Conservation (phyloP, 2,113 vertebrate species). For the Podilymbus podiceps region DNA sequence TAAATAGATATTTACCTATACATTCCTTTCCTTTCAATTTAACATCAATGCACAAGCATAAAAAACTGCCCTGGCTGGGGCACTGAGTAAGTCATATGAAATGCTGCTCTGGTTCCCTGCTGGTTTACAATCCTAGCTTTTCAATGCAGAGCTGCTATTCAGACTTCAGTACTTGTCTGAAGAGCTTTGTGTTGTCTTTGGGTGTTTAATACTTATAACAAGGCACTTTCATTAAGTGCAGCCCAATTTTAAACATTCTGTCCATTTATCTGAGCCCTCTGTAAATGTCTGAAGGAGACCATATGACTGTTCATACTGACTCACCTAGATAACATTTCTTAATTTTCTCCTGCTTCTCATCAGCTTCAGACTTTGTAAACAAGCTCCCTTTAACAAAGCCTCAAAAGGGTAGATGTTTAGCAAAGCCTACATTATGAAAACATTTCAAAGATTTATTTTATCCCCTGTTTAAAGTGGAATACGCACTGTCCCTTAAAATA, state of each 20-base stretch:
- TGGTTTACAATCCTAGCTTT: constrained; percentile 5
- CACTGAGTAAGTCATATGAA: not conserved
- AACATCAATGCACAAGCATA: not conserved
- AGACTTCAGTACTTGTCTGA: constrained; percentile 26
- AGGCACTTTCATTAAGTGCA: constrained; percentile 19
- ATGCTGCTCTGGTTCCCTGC: constrained; percentile 2
- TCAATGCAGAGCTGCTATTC: constrained; percentile 30
- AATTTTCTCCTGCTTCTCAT: constrained; percentile 50
- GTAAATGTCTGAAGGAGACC: not conserved
- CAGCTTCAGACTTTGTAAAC: constrained; percentile 14
- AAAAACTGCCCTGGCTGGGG: not conserved
- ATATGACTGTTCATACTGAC: not conserved
- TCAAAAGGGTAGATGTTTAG: not conserved
- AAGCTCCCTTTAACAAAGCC: not conserved
- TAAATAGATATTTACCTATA: constrained; percentile 37
- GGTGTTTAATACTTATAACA: constrained; percentile 33
- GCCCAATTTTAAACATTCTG: constrained; percentile 36
- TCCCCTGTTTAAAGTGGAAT: not conserved
- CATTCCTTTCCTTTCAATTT: constrained; percentile 35
- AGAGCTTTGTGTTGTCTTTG: constrained; percentile 38
- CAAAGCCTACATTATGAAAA: not conserved
- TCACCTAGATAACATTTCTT: constrained; percentile 28
- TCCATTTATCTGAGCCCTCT: constrained; percentile 9
- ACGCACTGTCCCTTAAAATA: not conserved
- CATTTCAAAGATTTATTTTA: constrained; percentile 8